Conservation (phyloP, 2,888 invertebrate genomes). For the Macaria liturata region DNA sequence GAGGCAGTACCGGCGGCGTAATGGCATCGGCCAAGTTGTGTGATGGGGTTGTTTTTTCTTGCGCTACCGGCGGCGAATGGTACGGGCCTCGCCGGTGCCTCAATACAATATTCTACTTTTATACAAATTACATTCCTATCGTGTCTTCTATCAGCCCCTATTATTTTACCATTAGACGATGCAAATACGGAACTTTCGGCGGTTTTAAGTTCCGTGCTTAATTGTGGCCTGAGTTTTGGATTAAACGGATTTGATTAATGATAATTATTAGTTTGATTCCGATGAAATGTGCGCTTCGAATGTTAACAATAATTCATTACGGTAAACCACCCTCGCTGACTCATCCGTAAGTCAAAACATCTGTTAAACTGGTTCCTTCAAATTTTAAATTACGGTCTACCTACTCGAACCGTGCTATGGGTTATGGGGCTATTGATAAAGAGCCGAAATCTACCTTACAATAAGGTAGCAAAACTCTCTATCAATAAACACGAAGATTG, state of each 20-base stretch:
- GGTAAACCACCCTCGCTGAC: slow-evolving; percentile 31
- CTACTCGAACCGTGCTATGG: too few species aligned
- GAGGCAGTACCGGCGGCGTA: slow-evolving; percentile 47
- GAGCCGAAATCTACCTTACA: too few species aligned
- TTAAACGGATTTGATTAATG: slow-evolving; percentile 33
- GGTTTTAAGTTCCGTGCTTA: slow-evolving; percentile 58
- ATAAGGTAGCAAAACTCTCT: too few species aligned
- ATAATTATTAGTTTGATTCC: slow-evolving; percentile 31
- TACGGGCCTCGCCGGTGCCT: slow-evolving; percentile 63
- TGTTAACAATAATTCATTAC: slow-evolving; percentile 47
- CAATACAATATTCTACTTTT: slow-evolving; percentile 71
- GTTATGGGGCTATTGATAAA: too few species aligned
- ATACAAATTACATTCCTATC: slow-evolving; percentile 81
- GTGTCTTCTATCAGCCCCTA: slow-evolving; percentile 75
- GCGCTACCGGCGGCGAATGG: slow-evolving; percentile 66
- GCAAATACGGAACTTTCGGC: slow-evolving; percentile 62
- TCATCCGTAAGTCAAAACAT: slow-evolving; percentile 30
- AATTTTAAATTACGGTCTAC: slow-evolving; percentile 5
- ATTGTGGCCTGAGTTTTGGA: slow-evolving; percentile 43
- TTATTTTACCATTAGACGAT: slow-evolving; percentile 80
- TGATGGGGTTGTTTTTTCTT: slow-evolving; percentile 74
- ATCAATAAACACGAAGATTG: too few species aligned
- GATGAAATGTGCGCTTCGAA: slow-evolving; percentile 23
- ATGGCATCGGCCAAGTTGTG: slow-evolving; percentile 61
- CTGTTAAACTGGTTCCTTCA: slow-evolving; percentile 35